phyloP scores from a whole-genome alignment of 64 coral and sea anemone genomes.

The Exaiptasia diaphana region DNA sequence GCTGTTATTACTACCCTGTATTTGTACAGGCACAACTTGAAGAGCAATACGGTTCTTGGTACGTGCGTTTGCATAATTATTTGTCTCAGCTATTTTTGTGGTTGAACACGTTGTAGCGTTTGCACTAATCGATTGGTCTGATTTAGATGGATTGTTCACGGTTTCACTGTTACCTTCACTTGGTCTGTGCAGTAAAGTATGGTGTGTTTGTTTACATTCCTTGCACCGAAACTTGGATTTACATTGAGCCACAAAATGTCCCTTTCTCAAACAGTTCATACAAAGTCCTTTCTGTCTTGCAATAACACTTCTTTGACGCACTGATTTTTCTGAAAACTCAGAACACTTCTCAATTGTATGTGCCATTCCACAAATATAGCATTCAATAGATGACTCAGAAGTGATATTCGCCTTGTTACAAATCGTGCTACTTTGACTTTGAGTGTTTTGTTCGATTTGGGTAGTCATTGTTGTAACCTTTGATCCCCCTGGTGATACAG shows the following conservation, averaged over 20 bases:
- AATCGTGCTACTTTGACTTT: not conserved
- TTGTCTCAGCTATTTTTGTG: not conserved
- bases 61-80: not conserved
- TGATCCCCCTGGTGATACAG: not conserved
- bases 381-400: not conserved
- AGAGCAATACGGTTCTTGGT: not conserved
- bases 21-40: slow-evolving; percentile 24
- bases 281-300: not conserved
- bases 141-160: not conserved
- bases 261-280: not conserved
- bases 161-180: not conserved
- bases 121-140: not conserved
- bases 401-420: not conserved
- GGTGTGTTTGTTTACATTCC: not conserved
- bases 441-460: not conserved
- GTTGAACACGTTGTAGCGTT: not conserved
- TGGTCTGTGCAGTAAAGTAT: slow-evolving; percentile 1
- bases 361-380: slow-evolving; percentile 5
- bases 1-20: not conserved
- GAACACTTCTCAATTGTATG: slow-evolving; percentile 33
- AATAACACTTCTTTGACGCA: not conserved
- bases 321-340: slow-evolving; percentile 10
- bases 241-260: not conserved
- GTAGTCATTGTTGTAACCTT: slow-evolving; percentile 43
- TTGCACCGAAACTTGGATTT: not conserved